Conservation (phyloP, 2,888 invertebrate genomes). For the Dilophus febrilis region DNA sequence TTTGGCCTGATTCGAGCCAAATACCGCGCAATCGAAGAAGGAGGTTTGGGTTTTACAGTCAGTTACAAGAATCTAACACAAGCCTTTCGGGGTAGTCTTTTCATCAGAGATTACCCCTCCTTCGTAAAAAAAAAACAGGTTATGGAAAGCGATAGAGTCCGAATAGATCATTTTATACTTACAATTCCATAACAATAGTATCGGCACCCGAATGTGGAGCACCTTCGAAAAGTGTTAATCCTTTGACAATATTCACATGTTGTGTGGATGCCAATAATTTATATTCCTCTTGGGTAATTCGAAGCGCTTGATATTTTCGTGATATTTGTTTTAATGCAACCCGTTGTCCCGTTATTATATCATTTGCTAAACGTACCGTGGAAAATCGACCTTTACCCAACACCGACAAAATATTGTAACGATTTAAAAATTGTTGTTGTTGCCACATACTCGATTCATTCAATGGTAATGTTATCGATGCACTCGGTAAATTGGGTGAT, state of each 20-base stretch:
- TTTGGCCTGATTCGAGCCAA: too few relatives aligned
- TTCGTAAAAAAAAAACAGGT: too few relatives aligned
- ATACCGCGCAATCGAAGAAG: too few relatives aligned
- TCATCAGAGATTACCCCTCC: too few relatives aligned
- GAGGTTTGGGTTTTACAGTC: too few relatives aligned
- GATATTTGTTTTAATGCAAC: conserved; percentile 60
- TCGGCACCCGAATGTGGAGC: conserved; percentile 50
- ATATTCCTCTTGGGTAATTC: conserved; percentile 53
- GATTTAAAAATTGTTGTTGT: conserved; percentile 39
- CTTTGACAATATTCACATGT: conserved; percentile 51
- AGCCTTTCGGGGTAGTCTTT: too few relatives aligned
- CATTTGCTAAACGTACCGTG: conserved; percentile 51
- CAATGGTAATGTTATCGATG: conserved; percentile 42
- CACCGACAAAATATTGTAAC: conserved; percentile 47
- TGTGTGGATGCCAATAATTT: conserved; percentile 48
- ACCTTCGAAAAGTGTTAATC: conserved; percentile 61
- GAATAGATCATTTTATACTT: too few relatives aligned
- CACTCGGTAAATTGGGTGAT: conserved; percentile 44
- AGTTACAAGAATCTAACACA: too few relatives aligned
- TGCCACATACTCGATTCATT: conserved; percentile 48
- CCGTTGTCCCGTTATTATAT: conserved; percentile 56
- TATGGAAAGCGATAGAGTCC: too few relatives aligned
- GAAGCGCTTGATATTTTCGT: conserved; percentile 41
- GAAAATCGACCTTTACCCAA: conserved; percentile 58
- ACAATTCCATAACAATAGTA: conserved; percentile 61